A percentile compares a stretch with the other conserved stretches of the same genome.
phyloP scores from a whole-genome alignment of 2,888 invertebrate genomes.

The Philereme transversata region DNA sequence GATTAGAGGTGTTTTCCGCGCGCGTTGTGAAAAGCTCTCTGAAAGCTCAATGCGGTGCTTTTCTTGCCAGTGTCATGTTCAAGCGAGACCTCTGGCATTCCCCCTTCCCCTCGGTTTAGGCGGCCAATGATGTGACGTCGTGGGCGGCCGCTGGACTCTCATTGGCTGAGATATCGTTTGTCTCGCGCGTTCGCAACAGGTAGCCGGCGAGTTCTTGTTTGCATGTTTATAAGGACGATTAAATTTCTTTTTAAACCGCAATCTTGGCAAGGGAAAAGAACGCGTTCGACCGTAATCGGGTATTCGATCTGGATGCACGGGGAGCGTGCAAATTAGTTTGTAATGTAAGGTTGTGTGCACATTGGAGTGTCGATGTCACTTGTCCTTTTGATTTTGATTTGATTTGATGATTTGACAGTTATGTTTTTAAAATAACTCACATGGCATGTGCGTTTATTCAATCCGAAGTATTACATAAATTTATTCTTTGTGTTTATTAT shows the following conservation, averaged over 20 bases:
- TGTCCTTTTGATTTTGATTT: too few species aligned
- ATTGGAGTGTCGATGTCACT: slow-evolving; percentile 11
- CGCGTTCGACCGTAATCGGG: slow-evolving; percentile 59
- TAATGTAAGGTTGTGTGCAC: slow-evolving; percentile 34
- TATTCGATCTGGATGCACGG: slow-evolving; percentile 57
- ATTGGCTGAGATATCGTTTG: slow-evolving; percentile 72
- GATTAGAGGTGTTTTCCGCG: slow-evolving; percentile 51
- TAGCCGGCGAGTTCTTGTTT: slow-evolving; percentile 77
- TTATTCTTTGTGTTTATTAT: too few species aligned
- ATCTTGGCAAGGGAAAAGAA: slow-evolving; percentile 64
- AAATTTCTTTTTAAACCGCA: slow-evolving; percentile 77
- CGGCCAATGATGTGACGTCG: slow-evolving; percentile 69
- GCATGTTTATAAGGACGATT: slow-evolving; percentile 83
- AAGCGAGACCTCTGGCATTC: slow-evolving; percentile 60
- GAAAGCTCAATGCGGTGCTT: slow-evolving; percentile 82
- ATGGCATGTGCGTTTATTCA: too few species aligned
- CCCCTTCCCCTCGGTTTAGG: slow-evolving; percentile 56
- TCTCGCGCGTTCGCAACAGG: slow-evolving; percentile 84
- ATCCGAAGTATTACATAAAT: too few species aligned
- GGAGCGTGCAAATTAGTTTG: slow-evolving; percentile 45
- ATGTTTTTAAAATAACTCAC: too few species aligned
- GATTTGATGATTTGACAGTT: neutral
- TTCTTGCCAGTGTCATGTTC: slow-evolving; percentile 78
- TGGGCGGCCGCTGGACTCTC: slow-evolving; percentile 74
- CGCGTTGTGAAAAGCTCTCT: slow-evolving; percentile 77